Base-by-base conservation (phyloP, 2,888 invertebrate genomes). In the Cephalotes varians region DNA sequence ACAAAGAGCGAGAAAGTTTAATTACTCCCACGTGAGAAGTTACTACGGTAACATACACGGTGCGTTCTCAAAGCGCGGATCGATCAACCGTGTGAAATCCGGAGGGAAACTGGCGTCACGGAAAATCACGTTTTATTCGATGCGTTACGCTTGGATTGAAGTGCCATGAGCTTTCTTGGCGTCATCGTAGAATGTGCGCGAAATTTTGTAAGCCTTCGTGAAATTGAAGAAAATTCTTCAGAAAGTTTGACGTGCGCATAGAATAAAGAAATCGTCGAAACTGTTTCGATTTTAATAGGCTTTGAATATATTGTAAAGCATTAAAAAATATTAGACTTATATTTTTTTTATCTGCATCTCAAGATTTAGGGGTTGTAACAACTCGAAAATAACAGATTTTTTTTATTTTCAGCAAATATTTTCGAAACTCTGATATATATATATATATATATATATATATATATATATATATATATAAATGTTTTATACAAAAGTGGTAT, bases 1-100 rank as follows among this genome's bases (percentile, higher is more conserved):
- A 79, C 56, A 79, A 79, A 79, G 77, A 79, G 77, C 77, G 44
- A 44, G 77, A 79, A 79, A 79, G 77, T 79, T 79, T 71, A 79
- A 79, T 79, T 79, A 71, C 77, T 79, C 72, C 72, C 77, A 47
- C 4, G 56, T 34, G 77, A 71, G 40, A 21, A 25, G 77, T 79
- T 71, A 18, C 71, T 31, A 25, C 21, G 34, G 56, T 56, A 47
- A 44, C 56, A 5, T 21, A 40, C 54, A 56, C 54, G 31, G 25
- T 56, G 40, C 21, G 72, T 37, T 67, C 54, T 40, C 77, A 44
- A 71, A 71, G 72, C 18, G 18, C 40, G 28, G 40, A 34, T 79
- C 77, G 77, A 79, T 71, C 77, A 54, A 71, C 44, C n/a, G 56
- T 31, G 9, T 28, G 67, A 21, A 76, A 31, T 76, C 28, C 25